phyloP scores from a whole-genome alignment of 2,888 invertebrate genomes.

The Auanema freiburgensis region DNA sequence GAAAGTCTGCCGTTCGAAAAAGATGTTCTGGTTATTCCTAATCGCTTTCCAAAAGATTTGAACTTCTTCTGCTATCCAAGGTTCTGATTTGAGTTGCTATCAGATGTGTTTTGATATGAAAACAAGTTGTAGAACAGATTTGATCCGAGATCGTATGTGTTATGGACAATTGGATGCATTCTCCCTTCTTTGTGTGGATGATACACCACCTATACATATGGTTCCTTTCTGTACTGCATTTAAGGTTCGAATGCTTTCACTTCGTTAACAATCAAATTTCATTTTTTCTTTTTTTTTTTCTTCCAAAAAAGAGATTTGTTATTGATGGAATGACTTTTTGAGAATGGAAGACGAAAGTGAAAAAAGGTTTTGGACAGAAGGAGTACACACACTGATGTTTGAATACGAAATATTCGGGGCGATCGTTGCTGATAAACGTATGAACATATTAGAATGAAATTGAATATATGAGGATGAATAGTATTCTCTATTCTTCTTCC shows the following conservation, averaged over 20 bases:
- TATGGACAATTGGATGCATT: slow-evolving; percentile 45
- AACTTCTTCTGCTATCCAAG: slow-evolving; percentile 45
- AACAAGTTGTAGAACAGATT: slow-evolving; percentile 25
- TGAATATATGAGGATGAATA: not conserved
- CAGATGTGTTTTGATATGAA: not conserved
- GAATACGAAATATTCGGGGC: too few species aligned
- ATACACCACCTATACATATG: slow-evolving; percentile 48
- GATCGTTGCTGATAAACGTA: too few species aligned
- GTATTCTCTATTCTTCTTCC: not conserved
- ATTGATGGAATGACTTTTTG: too few species aligned
- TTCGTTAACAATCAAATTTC: not conserved
- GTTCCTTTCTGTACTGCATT: slow-evolving; percentile 53
- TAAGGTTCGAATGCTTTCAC: slow-evolving; percentile 24
- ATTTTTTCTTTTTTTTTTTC: too few species aligned
- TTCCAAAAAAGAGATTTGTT: too few species aligned
- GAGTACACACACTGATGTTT: too few species aligned
- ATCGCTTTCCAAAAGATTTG: slow-evolving; percentile 41
- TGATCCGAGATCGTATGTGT: slow-evolving; percentile 50
- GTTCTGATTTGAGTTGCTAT: slow-evolving; percentile 6
- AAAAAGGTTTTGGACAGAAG: too few species aligned
- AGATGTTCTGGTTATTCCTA: slow-evolving; percentile 43
- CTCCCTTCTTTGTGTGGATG: slow-evolving; percentile 49
- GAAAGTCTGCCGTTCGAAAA: slow-evolving; percentile 24
- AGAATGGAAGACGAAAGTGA: too few species aligned
- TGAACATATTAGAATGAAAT: too few species aligned